Base-by-base conservation (phyloP, 2,113 vertebrate species). In the Notothenia rossii region DNA sequence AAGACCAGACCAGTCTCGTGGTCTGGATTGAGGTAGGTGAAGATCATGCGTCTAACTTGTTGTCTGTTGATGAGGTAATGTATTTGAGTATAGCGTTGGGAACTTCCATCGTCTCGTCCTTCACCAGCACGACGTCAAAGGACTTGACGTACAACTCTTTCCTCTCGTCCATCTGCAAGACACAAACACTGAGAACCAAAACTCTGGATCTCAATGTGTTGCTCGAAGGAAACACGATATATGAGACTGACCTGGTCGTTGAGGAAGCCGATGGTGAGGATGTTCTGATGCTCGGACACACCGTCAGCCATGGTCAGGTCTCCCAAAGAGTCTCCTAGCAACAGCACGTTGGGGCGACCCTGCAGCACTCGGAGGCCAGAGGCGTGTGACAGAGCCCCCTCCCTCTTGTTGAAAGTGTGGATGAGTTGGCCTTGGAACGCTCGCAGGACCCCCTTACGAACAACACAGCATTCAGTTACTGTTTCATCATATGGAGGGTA, bases 291-390 rank as follows among this genome's bases (percentile, higher is more conserved):
- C 0, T 79, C 91, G 0, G 95, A 80, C n/a, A 97, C 93, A 0
- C 97, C 96, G 0, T 97, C 97, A 0, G 96, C 96, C 97, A 98
- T 97, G 0, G 92, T 96, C 82, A 97, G 95, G 80, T 98, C 97
- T 10, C 97, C 97, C 86, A 97, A 77, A 56, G 97, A 97, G 90
- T 98, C 97, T 56, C 96, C 97, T 58, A 98, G 94, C 75, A 98
- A 88, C 81, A 98, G 85, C 83, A 98, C 85, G 66, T 95, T 97
- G 0, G 93, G 95, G 77, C 94, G 94, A 0, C 82, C 83, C 81
- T 89, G 92, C 58, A 97, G 95, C 89, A 96, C 91, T 82, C 90
- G 85, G 89, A 97, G 96, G 67, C 94, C 94, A 0, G 77, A 86
- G 0, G 95, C 94, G 0, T 94, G 94, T 17, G 88, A 89, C 79